Evolutionary conservation across 2,888 invertebrate species (phyloP), one percentile per base, ranked within the genome.

Genomic region (Xestia ashworthii): DNA sequence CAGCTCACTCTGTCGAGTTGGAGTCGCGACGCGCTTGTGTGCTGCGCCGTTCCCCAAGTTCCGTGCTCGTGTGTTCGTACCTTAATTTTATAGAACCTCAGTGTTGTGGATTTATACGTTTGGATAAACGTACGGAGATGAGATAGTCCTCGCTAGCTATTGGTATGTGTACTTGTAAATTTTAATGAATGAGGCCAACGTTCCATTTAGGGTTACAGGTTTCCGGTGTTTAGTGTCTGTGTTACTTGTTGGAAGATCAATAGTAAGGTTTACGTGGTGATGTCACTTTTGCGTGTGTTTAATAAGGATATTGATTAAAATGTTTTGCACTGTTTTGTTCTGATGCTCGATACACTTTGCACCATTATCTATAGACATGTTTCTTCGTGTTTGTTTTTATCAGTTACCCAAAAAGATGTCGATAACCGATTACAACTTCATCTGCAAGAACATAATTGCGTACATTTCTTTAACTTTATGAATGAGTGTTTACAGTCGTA

Each of bases 11-110:
- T 90, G 94, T 87, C 89, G 87, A 91, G 90, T 91, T 90, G 89
- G 92, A 91, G 93, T 90, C 91, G 93, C 92, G 94, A 90, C 93
- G 94, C 94, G 94, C 92, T 91, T 92, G 93, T 92, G 93, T 92
- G 90, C 87, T 88, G 90, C 85, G 87, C 88, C 88, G 84, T 86
- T 86, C 85, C 82, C 78, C 76, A 80, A 85, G 86, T 89, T 88
- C 82, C 87, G 92, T 90, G 88, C 82, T 85, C 87, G 92, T 92
- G 92, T 92, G 89, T 89, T 88, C 87, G 87, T 90, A 84, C 86
- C 83, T 84, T 82, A 81, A 86, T 87, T 86, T 85, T 82, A 87
- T 87, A 90, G 85, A 88, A 90, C 88, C 83, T 81, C 85, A 87
- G 93, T 94, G 92, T 89, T 90, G 94, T 94, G 94, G 85, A 88